Percentiles rank a stretch among this genome's conserved stretches.
These are phyloP conservation scores for Lineus longissimus DNA, from an alignment of 1,140 invertebrate genomes.

Conservation along the genomic window DNA sequence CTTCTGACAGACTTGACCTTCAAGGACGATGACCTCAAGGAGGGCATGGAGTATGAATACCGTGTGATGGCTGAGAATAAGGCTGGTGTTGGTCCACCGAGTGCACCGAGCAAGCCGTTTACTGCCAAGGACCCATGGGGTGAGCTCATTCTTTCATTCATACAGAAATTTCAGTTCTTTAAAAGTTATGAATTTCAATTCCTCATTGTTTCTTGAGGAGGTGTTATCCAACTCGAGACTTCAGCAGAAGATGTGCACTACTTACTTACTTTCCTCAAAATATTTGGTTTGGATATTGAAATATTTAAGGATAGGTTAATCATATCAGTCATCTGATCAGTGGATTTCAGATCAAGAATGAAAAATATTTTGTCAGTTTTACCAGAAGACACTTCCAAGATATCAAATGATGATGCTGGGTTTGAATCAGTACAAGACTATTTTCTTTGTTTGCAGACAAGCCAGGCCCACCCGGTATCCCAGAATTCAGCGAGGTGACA, in stretches of 20 bases:
- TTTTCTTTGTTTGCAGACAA: constrained; percentile 62
- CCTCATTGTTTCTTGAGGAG: constrained; percentile 55
- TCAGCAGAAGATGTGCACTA: too few relatives aligned
- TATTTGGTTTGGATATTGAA: too few relatives aligned
- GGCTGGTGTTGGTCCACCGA: constrained; percentile 82
- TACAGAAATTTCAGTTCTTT: too few relatives aligned
- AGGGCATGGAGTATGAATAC: constrained; percentile 93
- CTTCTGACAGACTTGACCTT: constrained; percentile 22
- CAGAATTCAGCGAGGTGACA: constrained; percentile 39
- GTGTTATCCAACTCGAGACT: too few relatives aligned
- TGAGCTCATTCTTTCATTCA: constrained; percentile 24
- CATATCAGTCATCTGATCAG: too few relatives aligned
- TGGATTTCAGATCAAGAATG: too few relatives aligned
- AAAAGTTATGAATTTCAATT: constrained; percentile 85
- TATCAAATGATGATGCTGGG: too few relatives aligned
- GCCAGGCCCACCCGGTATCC: constrained; percentile 84
- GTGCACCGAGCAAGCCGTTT: constrained; percentile 61
- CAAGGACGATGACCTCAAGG: constrained; percentile 62
- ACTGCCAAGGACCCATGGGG: constrained; percentile 63
- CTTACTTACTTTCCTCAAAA: too few relatives aligned
- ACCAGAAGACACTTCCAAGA: too few relatives aligned
- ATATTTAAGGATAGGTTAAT: too few relatives aligned
- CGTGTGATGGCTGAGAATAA: constrained; percentile 85
- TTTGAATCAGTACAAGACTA: too few relatives aligned
- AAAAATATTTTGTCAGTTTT: too few relatives aligned